These are phyloP conservation scores for Synergus laeviventris DNA, from an alignment of 2,888 invertebrate species.

Conservation along the genomic window DNA sequence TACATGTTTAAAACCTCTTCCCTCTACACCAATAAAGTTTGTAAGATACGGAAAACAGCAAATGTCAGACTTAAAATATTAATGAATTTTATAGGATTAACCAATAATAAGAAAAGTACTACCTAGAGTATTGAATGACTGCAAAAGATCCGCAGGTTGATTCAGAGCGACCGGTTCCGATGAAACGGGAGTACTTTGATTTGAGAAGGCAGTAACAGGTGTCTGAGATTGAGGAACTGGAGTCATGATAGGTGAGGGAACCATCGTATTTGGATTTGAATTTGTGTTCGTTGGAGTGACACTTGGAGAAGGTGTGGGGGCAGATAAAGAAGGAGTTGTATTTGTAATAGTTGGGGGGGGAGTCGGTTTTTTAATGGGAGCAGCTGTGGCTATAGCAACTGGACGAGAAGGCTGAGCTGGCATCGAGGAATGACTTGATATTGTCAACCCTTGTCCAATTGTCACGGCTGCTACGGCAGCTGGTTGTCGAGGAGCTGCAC, in stretches of 20 bases:
- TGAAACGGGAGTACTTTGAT: conserved; percentile 64
- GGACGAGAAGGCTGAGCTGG: conserved; percentile 73
- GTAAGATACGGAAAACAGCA: too few relatives aligned
- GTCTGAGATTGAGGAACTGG: conserved; percentile 67
- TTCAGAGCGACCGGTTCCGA: conserved; percentile 64
- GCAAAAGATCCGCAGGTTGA: conserved; percentile 70
- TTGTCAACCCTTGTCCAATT: conserved; percentile 69
- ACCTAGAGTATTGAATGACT: conserved; percentile 73
- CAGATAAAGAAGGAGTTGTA: conserved; percentile 67
- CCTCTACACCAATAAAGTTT: too few relatives aligned
- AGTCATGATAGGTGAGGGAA: conserved; percentile 69
- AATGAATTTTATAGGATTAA: background rate
- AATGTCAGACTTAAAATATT: conserved; percentile 14
- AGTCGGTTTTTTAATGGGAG: conserved; percentile 72
- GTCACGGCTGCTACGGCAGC: conserved; percentile 78
- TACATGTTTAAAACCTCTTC: too few relatives aligned
- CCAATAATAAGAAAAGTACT: conserved; percentile 45
- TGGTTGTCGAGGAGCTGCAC: conserved; percentile 74
- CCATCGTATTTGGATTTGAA: conserved; percentile 65
- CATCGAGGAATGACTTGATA: conserved; percentile 73
- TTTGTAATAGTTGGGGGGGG: conserved; percentile 65
- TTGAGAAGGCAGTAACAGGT: conserved; percentile 68
- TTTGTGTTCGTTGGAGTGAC: conserved; percentile 70
- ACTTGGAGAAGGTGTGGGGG: conserved; percentile 71
- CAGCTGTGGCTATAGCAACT: conserved; percentile 72